A percentile compares a stretch with the other conserved stretches of the same genome.
Conservation (phyloP, 2,888 invertebrate genomes). For the Drosophila subquinaria region DNA sequence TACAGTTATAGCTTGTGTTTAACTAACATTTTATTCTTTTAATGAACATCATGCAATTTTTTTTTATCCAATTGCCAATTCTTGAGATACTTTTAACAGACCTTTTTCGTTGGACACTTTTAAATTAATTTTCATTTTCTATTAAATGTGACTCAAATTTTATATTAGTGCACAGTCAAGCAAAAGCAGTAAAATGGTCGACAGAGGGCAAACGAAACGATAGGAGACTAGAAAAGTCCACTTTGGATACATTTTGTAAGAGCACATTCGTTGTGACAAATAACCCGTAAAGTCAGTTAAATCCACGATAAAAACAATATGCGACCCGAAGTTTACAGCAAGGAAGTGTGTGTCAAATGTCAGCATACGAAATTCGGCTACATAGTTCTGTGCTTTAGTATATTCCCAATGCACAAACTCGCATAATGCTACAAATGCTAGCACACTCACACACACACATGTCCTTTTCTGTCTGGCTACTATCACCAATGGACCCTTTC, state of each 20-base stretch:
- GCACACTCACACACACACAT: constrained; percentile 29
- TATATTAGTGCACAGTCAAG: constrained; percentile 33
- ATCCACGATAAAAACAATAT: constrained; percentile 65
- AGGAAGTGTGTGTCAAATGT: constrained; percentile 52
- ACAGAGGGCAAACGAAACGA: constrained; percentile 27
- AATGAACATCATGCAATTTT: not conserved
- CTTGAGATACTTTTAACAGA: not conserved
- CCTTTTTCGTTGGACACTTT: constrained; percentile 31
- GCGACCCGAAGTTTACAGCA: constrained; percentile 21
- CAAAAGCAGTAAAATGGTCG: constrained; percentile 27
- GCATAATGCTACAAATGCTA: constrained; percentile 48
- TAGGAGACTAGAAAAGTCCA: constrained; percentile 55
- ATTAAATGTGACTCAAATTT: constrained; percentile 51
- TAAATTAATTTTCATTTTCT: constrained; percentile 74
- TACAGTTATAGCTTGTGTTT: not conserved
- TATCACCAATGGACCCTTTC: constrained; percentile 63
- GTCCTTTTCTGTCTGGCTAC: constrained; percentile 50
- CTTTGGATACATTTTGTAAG: constrained; percentile 78
- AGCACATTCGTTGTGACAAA: constrained; percentile 68
- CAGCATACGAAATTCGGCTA: constrained; percentile 61
- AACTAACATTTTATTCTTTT: not conserved
- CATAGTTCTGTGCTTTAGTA: constrained; percentile 70
- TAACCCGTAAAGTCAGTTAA: constrained; percentile 73
- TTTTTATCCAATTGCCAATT: constrained; percentile 31
- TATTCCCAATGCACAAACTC: constrained; percentile 41